These are phyloP conservation scores for Protonibea diacanthus DNA, from an alignment of 2,797 vertebrate genomes.

Conservation along the genomic window DNA sequence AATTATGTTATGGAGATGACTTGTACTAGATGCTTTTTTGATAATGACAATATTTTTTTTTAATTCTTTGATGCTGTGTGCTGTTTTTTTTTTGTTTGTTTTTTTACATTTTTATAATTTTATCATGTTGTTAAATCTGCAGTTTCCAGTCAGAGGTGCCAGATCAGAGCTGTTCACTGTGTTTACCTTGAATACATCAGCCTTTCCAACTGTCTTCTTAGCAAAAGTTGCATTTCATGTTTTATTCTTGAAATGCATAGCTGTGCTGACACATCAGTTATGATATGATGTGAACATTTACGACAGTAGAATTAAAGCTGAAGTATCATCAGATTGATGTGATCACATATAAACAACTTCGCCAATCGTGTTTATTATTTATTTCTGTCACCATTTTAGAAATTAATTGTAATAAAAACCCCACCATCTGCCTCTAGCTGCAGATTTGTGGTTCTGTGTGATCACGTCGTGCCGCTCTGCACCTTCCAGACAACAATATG, in stretches of 20 bases:
- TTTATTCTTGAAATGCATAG: background rate
- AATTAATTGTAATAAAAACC: background rate
- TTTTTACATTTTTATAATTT: background rate
- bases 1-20: background rate
- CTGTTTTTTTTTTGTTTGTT: too few relatives aligned
- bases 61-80: constrained; percentile 1
- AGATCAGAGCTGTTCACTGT: background rate
- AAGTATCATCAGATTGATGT: background rate
- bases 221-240: background rate
- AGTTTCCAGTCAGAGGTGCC: background rate
- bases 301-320: background rate
- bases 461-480: background rate
- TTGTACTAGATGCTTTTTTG: background rate
- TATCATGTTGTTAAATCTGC: background rate
- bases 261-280: background rate
- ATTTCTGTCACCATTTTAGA: background rate
- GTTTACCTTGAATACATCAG: background rate
- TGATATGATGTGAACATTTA: background rate
- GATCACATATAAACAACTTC: background rate
- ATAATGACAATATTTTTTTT: constrained; percentile 1
- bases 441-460: background rate
- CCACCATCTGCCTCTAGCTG: background rate
- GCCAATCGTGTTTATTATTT: too few relatives aligned
- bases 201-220: background rate
- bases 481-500: background rate